Conservation (phyloP, 2,888 invertebrate genomes). For the Phengaris arion region DNA sequence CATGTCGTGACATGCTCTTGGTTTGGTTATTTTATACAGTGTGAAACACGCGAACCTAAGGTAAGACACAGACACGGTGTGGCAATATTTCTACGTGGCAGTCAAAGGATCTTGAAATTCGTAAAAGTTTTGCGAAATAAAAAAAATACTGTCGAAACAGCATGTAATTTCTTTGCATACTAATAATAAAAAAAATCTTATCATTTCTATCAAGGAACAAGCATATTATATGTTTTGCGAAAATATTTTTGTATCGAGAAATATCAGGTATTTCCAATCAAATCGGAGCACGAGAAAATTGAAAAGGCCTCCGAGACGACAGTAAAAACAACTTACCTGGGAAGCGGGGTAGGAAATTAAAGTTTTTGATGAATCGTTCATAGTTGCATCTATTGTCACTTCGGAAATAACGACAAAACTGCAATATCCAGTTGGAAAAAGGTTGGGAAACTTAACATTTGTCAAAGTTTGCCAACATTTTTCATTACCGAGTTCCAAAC, state of each 20-base stretch:
- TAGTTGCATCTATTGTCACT: conserved; percentile 35
- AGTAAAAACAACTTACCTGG: not conserved
- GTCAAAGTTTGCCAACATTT: conserved; percentile 51
- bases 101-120: too few species aligned
- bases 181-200: not conserved
- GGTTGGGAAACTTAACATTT: conserved; percentile 47
- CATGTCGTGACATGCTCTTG: too few species aligned
- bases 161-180: not conserved
- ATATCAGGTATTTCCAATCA: conserved; percentile 11
- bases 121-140: too few species aligned
- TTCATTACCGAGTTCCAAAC: conserved; percentile 56
- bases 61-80: too few species aligned
- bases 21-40: too few species aligned
- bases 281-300: conserved; percentile 12
- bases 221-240: not conserved
- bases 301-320: conserved; percentile 3
- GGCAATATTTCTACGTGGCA: too few species aligned
- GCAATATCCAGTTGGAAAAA: conserved; percentile 45
- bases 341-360: conserved; percentile 32
- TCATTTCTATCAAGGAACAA: not conserved
- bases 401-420: conserved; percentile 46
- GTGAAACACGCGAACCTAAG: too few species aligned
- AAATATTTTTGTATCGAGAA: not conserved
- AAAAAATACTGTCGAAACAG: not conserved
- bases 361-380: conserved; percentile 34